phyloP scores from a whole-genome alignment of 2,797 vertebrate genomes.

The Leucoraja ocellata region DNA sequence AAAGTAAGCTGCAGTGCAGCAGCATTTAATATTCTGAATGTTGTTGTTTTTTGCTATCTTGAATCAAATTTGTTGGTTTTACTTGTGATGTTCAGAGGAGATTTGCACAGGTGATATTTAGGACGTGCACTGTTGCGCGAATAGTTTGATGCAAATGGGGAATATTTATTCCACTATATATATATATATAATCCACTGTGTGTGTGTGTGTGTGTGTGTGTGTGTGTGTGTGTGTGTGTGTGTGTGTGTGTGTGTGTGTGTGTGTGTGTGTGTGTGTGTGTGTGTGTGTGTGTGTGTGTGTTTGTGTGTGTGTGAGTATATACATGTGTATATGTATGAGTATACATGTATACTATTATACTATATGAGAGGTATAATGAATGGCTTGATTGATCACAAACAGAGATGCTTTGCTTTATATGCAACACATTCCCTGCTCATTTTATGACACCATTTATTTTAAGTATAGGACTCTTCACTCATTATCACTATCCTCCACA shows the following conservation, averaged over 20 bases:
- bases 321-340: too few species aligned
- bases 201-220: too few species aligned
- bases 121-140: not conserved
- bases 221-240: too few species aligned
- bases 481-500: constrained; percentile 33
- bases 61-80: not conserved
- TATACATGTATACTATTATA: too few species aligned
- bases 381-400: constrained; percentile 4
- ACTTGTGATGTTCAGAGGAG: not conserved
- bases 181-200: not conserved
- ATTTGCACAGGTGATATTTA: constrained; percentile 23
- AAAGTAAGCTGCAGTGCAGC: not conserved
- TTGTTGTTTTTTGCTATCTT: not conserved
- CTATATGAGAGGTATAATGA: not conserved
- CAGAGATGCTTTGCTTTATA: constrained; percentile 14
- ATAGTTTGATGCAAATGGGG: not conserved
- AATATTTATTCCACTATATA: not conserved
- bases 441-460: constrained; percentile 18
- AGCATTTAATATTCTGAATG: not conserved
- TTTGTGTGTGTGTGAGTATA: too few species aligned
- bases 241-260: too few species aligned
- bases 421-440: not conserved
- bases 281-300: too few species aligned
- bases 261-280: too few species aligned
- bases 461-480: constrained; percentile 18